These are phyloP conservation scores for Drosophila emarginata DNA, from an alignment of 2,888 invertebrate genomes.

Conservation along the genomic window DNA sequence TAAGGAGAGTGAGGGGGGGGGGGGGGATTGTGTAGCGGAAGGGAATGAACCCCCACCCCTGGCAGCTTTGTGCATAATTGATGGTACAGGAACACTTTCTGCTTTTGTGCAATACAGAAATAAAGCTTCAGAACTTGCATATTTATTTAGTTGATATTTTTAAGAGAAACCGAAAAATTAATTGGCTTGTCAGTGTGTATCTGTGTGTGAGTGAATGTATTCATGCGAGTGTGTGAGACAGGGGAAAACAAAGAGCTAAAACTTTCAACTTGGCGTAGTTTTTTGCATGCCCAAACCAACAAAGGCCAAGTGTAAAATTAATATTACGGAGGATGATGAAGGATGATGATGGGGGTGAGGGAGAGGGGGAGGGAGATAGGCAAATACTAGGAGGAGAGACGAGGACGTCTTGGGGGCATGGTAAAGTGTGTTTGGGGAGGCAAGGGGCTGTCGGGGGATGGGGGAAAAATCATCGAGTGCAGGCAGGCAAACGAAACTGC, in stretches of 20 bases:
- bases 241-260: conserved; percentile 37
- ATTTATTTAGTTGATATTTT: conserved; percentile 74
- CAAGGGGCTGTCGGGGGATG: neutral
- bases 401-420: neutral
- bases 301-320: conserved; percentile 82
- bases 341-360: neutral
- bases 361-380: conserved; percentile 1
- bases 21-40: neutral
- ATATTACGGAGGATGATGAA: conserved; percentile 57
- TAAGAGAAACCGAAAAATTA: conserved; percentile 71
- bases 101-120: conserved; percentile 38
- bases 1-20: neutral
- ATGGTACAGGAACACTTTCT: conserved; percentile 70
- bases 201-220: neutral
- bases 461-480: conserved; percentile 48
- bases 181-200: conserved; percentile 60
- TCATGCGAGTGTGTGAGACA: neutral
- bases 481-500: conserved; percentile 74
- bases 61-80: conserved; percentile 63
- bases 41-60: conserved; percentile 8
- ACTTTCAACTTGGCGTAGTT: conserved; percentile 23
- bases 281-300: conserved; percentile 47
- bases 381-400: neutral
- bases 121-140: conserved; percentile 52
- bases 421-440: neutral